A percentile compares a stretch with the other conserved stretches of the same genome.
These are phyloP conservation scores for Pipistrellus nathusii DNA, from an alignment of 2,797 vertebrate genomes.

Conservation along the genomic window DNA sequence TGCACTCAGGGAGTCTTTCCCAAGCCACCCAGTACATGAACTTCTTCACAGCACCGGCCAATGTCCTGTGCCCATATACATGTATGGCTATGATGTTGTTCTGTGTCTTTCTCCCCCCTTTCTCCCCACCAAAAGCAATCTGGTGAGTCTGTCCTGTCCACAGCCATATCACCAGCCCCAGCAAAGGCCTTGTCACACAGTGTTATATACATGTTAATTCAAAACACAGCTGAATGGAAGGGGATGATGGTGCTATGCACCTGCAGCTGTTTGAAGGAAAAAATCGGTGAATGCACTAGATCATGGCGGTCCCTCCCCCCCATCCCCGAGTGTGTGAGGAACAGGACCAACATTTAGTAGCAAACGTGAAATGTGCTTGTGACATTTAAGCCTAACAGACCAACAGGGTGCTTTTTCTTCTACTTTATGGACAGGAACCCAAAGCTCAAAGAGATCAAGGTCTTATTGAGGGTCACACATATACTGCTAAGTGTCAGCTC, in stretches of 20 bases:
- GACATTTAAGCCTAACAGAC: background rate
- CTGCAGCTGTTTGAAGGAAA: background rate
- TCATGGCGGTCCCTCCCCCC: rapidly evolving
- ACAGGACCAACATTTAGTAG: background rate
- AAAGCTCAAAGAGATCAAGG: background rate
- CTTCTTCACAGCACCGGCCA: background rate
- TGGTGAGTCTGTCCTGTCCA: background rate
- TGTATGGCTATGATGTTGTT: rapidly evolving
- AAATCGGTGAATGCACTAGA: background rate
- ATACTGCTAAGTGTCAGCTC: background rate
- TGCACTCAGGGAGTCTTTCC: background rate
- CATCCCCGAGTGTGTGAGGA: background rate
- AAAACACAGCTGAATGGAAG: background rate
- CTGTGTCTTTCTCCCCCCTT: background rate
- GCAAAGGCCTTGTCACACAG: too few relatives aligned
- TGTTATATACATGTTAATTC: background rate
- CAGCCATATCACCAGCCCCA: background rate
- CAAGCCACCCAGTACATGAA: background rate
- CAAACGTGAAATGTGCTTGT: background rate
- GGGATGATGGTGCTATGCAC: rapidly evolving
- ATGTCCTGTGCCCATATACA: background rate
- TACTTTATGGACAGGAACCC: background rate
- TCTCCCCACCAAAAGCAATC: background rate
- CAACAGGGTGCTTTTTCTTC: background rate
- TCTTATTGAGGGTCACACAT: background rate